Conservation (phyloP, 2,113 vertebrate species). For the Dicaeum eximium region DNA sequence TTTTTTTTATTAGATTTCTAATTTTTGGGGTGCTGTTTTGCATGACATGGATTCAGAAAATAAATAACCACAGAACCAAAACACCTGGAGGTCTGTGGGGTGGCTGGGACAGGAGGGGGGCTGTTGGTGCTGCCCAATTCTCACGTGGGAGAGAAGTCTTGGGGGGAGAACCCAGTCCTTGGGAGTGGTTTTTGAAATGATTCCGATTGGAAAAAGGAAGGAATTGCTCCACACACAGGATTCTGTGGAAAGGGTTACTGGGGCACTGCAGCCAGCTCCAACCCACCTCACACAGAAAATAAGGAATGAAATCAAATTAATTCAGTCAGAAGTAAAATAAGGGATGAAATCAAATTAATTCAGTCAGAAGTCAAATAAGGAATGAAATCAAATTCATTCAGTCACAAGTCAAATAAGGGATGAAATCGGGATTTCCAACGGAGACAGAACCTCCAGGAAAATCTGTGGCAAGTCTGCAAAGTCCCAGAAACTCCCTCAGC, state of each 20-base stretch:
- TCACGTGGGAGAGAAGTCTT: accelerated
- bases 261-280: neutral
- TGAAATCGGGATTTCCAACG: neutral
- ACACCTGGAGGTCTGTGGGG: neutral
- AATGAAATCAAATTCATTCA: too few relatives aligned
- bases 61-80: neutral
- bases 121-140: neutral
- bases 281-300: neutral
- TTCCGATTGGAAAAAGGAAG: neutral
- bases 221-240: neutral
- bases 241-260: neutral
- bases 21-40: neutral
- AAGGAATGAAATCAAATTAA: neutral
- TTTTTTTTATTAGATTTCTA: neutral
- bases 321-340: neutral
- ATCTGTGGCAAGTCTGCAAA: neutral
- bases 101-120: neutral
- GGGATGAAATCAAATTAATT: neutral
- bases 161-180: neutral
- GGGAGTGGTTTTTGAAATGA: neutral
- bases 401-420: neutral
- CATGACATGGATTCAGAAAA: neutral
- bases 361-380: neutral
- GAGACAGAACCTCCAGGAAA: neutral
- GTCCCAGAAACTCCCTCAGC: neutral